phyloP scores from a whole-genome alignment of 2,113 vertebrate genomes.

The Poicephalus meyeri region DNA sequence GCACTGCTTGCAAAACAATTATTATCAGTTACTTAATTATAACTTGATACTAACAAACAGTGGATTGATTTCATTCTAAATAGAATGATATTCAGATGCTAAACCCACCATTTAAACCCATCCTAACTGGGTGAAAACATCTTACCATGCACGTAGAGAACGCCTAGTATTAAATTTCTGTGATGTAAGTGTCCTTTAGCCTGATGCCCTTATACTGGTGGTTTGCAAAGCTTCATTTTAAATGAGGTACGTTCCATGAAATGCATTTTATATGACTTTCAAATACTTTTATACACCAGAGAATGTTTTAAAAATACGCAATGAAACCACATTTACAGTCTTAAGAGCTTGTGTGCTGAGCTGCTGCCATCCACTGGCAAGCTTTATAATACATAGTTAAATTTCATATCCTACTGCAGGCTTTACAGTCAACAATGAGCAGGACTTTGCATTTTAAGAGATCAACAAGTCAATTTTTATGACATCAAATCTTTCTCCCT shows the following conservation, averaged over 20 bases:
- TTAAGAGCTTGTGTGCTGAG: background rate
- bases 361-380: constrained; percentile 21
- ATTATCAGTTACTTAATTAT: background rate
- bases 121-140: background rate
- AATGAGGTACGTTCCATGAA: background rate
- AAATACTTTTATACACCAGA: background rate
- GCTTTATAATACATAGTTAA: background rate
- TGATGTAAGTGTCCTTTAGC: background rate
- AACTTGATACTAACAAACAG: background rate
- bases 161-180: background rate
- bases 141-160: background rate
- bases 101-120: background rate
- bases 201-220: background rate
- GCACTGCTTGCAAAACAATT: background rate
- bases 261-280: background rate
- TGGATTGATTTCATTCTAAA: background rate
- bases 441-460: background rate
- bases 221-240: background rate
- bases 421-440: background rate
- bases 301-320: background rate
- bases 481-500: background rate
- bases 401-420: background rate
- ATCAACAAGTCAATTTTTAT: background rate
- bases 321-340: background rate
- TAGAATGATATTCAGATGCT: background rate